These are phyloP conservation scores for Spilosoma lubricipeda DNA, from an alignment of 2,888 invertebrate species.

Conservation along the genomic window DNA sequence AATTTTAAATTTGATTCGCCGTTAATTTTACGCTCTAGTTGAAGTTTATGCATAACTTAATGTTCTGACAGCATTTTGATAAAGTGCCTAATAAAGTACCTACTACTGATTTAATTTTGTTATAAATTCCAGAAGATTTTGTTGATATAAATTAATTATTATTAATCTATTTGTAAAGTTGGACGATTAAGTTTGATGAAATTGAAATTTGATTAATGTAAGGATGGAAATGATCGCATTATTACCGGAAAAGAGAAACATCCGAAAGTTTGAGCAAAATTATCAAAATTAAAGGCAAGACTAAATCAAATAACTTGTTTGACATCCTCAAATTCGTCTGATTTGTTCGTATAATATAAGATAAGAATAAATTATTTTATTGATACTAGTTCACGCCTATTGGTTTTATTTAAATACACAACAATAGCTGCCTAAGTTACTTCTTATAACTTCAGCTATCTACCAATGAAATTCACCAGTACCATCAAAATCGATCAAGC, in stretches of 20 bases:
- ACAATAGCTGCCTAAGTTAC: too few species aligned
- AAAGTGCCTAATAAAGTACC: slow-evolving; percentile 26
- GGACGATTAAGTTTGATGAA: slow-evolving; percentile 4
- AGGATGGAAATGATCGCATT: neutral
- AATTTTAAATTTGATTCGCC: slow-evolving; percentile 44
- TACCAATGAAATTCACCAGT: too few species aligned
- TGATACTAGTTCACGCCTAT: too few species aligned
- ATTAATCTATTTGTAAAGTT: slow-evolving; percentile 2
- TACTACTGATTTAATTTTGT: slow-evolving; percentile 18
- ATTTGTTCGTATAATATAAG: slow-evolving; percentile 5
- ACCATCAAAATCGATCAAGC: too few species aligned
- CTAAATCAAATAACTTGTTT: neutral
- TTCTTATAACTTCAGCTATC: too few species aligned
- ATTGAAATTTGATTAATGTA: slow-evolving; percentile 10
- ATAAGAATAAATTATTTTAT: neutral
- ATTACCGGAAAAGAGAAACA: neutral
- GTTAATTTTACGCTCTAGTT: slow-evolving; percentile 42
- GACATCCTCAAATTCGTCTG: neutral
- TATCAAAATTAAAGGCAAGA: neutral
- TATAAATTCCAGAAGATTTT: slow-evolving; percentile 7
- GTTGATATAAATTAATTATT: slow-evolving; percentile 14
- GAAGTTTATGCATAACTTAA: slow-evolving; percentile 41
- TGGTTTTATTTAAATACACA: too few species aligned
- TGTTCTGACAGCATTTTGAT: slow-evolving; percentile 34
- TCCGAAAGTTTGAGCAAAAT: neutral